Conservation (phyloP, 2,797 vertebrate genomes). For the Melanotaenia pygmaea region DNA sequence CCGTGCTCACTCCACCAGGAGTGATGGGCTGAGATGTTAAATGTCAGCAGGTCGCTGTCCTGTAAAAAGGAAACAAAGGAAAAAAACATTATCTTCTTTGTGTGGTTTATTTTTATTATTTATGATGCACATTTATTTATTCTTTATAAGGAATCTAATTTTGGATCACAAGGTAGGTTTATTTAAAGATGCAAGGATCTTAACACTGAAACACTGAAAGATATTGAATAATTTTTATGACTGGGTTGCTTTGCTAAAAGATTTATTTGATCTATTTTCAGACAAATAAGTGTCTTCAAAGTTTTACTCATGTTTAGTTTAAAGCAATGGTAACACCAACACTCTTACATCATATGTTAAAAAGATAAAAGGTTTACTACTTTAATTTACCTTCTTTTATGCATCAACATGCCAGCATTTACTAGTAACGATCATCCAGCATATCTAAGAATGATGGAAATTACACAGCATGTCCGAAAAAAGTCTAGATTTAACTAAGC, state of each 20-base stretch:
- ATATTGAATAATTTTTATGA: neutral
- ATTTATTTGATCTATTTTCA: constrained; percentile 3
- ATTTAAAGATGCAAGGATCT: constrained; percentile 1
- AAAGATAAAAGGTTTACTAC: neutral
- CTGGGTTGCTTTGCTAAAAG: constrained; percentile 9
- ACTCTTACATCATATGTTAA: neutral
- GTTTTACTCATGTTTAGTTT: neutral
- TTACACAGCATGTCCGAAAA: neutral
- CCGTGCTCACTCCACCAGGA: constrained; percentile 94
- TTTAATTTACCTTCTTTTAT: neutral
- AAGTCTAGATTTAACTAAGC: no score
- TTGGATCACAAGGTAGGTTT: neutral
- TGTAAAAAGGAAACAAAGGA: constrained; percentile 51
- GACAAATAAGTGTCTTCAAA: neutral
- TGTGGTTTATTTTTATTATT: constrained; percentile 16
- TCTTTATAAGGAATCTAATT: constrained; percentile 16
- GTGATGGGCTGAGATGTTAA: constrained; percentile 90
- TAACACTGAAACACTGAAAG: constrained; percentile 5
- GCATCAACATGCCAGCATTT: neutral
- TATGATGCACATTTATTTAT: constrained; percentile 20
- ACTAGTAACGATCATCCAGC: neutral
- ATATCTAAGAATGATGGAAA: neutral
- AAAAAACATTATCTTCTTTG: constrained; percentile 1
- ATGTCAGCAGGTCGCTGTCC: constrained; percentile 91
- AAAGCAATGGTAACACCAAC: neutral